Base-by-base conservation (phyloP, 1,140 invertebrate genomes). In the Myzus persicae region DNA sequence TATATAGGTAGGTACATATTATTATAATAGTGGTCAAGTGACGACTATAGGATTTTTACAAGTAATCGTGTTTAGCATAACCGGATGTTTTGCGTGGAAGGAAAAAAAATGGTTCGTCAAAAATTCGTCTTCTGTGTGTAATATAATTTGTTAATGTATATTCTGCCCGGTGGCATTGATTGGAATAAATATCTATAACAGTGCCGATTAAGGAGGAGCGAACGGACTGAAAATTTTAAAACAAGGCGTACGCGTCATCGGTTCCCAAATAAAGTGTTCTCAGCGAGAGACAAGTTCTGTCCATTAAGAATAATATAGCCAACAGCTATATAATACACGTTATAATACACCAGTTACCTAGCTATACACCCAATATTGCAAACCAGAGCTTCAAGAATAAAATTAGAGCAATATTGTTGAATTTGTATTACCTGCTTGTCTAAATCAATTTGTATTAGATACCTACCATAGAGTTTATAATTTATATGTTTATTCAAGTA, bases 1-100 rank as follows among this genome's bases (percentile, higher is more conserved):
- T n/a, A n/a, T n/a, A n/a, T n/a, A 31, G 54, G 54, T 76, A 76
- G 20, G 2, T 46, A 22, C 18, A n/a, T 88, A n/a, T 38, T n/a
- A 88, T 7, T 89, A 89, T 38, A 48, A 88, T 36, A 54, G 24
- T 54, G 36, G 48, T 89, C 24, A 26, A 36, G 48, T 89, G 88
- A 89, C 48, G 48, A 51, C 46, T 46, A 87, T 44, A 89, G 8
- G 46, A 54, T 89, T 89, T 54, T 89, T 89, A 54, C 48, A 54
- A 89, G 9, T 89, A 89, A 40, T 54, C 22, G 22, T 81, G 91
- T 82, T 92, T 92, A 92, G 44, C 91, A 92, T 92, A 92, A 92
- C 91, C 91, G 91, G 91, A 92, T 92, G 91, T 91, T 76, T n/a
- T 76, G 67, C 40, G 76, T 81, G 22, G n/a, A 91, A 76, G 36